Conservation (phyloP, 2,113 vertebrate genomes). For the Acrocephalus kingi region DNA sequence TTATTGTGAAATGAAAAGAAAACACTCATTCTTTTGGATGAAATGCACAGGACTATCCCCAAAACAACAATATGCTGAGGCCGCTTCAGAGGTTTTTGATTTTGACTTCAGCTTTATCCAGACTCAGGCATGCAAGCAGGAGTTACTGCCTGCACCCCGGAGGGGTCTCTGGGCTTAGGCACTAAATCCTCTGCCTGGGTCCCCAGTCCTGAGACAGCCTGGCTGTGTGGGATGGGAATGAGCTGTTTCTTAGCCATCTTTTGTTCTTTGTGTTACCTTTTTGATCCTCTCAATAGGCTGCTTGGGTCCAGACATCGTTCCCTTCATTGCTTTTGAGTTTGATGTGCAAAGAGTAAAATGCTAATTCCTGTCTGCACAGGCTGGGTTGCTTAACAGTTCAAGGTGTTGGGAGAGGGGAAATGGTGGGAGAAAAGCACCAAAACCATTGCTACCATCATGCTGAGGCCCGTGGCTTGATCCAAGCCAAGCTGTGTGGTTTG, state of each 20-base stretch:
- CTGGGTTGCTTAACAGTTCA: neutral
- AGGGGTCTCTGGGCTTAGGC: slow-evolving; percentile 30
- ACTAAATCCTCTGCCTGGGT: slow-evolving; percentile 43
- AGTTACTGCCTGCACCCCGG: slow-evolving; percentile 21
- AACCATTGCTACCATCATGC: neutral
- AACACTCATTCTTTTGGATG: slow-evolving; percentile 42
- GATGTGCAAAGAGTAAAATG: neutral
- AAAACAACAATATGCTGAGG: slow-evolving; percentile 44
- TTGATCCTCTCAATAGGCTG: slow-evolving; percentile 39
- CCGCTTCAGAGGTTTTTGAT: slow-evolving; percentile 15
- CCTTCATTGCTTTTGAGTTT: neutral
- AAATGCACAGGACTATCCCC: slow-evolving; percentile 28
- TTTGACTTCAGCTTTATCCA: slow-evolving; percentile 3
- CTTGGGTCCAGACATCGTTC: neutral
- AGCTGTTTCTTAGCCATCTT: slow-evolving; percentile 28
- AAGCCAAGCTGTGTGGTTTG: neutral
- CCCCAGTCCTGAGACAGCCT: neutral
- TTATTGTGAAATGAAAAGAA: slow-evolving; percentile 69
- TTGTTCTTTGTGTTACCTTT: slow-evolving; percentile 50
- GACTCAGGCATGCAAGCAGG: neutral
- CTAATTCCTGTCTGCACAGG: slow-evolving; percentile 5
- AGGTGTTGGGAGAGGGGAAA: neutral
- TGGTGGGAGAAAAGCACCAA: neutral
- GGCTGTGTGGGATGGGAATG: slow-evolving; percentile 4
- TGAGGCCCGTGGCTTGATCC: neutral